A percentile compares a stretch with the other conserved stretches of the same genome.
Conservation (phyloP, 23 tunicate species). For the Clavelina lepadiformis region DNA sequence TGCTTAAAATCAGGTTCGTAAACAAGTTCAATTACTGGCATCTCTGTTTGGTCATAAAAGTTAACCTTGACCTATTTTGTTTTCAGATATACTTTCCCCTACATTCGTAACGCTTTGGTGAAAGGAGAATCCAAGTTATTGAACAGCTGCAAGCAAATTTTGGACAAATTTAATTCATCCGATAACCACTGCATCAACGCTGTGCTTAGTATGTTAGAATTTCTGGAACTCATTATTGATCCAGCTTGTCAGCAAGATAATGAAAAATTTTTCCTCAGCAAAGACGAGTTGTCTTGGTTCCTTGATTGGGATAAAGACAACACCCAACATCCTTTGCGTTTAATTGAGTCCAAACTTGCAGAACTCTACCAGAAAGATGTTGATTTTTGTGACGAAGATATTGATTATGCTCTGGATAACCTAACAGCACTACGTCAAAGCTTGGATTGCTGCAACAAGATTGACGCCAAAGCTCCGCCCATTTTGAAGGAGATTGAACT, state of each 20-base stretch:
- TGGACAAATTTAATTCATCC: slow-evolving; percentile 11
- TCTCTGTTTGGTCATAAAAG: too few species aligned
- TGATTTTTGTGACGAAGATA: slow-evolving; percentile 2
- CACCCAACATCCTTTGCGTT: slow-evolving; percentile 20
- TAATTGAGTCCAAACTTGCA: slow-evolving; percentile 15
- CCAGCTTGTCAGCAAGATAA: too few species aligned
- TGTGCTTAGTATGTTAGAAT: slow-evolving; percentile 5
- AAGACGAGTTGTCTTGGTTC: slow-evolving; percentile 3
- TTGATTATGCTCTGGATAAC: slow-evolving; percentile 20
- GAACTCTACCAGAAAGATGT: slow-evolving; percentile 3
- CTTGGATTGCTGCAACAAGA: background rate
- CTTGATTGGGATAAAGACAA: slow-evolving; percentile 21
- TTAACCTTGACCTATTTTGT: too few species aligned
- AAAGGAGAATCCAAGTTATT: slow-evolving; percentile 4
- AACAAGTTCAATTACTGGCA: background rate
- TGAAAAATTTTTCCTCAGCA: background rate
- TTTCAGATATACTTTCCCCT: slow-evolving; percentile 24
- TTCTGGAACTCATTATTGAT: slow-evolving; percentile 10
- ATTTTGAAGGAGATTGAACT: background rate
- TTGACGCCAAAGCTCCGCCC: slow-evolving; percentile 5
- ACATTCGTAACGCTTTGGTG: slow-evolving; percentile 16
- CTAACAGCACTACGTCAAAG: slow-evolving; percentile 45
- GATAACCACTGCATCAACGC: slow-evolving; percentile 11
- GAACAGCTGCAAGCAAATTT: slow-evolving; percentile 1
- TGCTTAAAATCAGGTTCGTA: slow-evolving; percentile 3